A percentile compares a stretch with the other conserved stretches of the same genome.
These are phyloP conservation scores for Panagrolaimus sp. DNA, from an alignment of 1,140 invertebrate genomes.

Conservation along the genomic window DNA sequence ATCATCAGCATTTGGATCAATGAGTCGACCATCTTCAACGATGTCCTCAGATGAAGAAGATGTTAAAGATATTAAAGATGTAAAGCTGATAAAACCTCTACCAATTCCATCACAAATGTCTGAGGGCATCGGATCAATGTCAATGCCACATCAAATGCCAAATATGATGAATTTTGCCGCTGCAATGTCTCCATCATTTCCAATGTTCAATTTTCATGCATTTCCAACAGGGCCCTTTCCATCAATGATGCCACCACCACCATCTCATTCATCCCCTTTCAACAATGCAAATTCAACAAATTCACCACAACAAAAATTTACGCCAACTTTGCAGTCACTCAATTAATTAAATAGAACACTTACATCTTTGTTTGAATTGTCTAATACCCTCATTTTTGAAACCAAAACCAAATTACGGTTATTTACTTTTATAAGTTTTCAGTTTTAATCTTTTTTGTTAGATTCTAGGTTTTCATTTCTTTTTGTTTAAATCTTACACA, in stretches of 20 bases:
- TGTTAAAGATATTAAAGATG: neutral
- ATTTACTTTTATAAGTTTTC: too few species aligned
- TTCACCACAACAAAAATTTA: neutral
- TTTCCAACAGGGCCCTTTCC: neutral
- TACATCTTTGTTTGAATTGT: neutral
- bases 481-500: too few species aligned
- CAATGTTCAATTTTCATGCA: neutral
- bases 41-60: neutral
- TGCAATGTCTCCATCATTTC: neutral
- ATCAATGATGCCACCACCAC: slow-evolving; percentile 5
- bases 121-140: too few species aligned
- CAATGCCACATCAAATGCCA: neutral
- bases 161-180: slow-evolving; percentile 5
- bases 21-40: neutral
- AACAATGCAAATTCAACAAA: neutral
- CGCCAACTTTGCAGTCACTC: neutral
- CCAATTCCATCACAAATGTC: neutral
- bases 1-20: neutral
- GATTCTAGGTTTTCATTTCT: too few species aligned
- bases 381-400: too few species aligned
- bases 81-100: neutral
- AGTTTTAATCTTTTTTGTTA: too few species aligned
- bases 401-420: too few species aligned
- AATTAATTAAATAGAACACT: neutral
- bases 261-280: neutral